Conservation (phyloP, 2,113 vertebrate genomes). For the Paramormyrops kingsleyae region DNA sequence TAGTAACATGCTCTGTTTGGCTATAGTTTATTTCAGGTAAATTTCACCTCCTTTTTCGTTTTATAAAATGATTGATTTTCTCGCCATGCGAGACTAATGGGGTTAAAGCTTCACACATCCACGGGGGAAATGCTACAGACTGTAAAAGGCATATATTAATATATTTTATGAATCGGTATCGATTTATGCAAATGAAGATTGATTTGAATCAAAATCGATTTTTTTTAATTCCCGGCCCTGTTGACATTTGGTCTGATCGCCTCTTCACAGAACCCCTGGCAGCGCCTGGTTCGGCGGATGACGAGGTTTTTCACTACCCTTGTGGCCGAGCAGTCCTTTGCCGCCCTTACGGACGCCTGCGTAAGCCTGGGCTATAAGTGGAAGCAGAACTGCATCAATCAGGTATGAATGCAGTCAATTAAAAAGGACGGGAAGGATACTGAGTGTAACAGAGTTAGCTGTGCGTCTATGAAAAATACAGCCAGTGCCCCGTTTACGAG, state of each 20-base stretch:
- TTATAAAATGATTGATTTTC: neutral
- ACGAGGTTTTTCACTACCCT: constrained; percentile 89
- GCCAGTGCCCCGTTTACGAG: neutral
- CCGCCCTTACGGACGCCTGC: constrained; percentile 72
- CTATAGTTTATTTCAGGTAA: neutral
- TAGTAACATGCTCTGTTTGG: neutral
- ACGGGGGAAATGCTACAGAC: neutral
- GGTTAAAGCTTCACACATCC: neutral
- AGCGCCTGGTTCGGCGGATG: constrained; percentile 83
- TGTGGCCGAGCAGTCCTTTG: constrained; percentile 68
- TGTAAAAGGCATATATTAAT: neutral
- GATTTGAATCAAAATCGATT: too few relatives aligned
- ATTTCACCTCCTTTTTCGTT: neutral
- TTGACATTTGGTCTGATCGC: neutral
- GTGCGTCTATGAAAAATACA: neutral
- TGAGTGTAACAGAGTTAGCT: neutral
- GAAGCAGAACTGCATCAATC: constrained; percentile 81
- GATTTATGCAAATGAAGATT: neutral
- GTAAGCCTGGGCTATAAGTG: constrained; percentile 74
- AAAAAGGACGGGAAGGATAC: neutral
- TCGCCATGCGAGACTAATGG: neutral
- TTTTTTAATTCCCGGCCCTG: neutral
- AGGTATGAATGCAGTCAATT: constrained; percentile 54
- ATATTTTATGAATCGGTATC: neutral
- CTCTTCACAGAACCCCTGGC: constrained; percentile 74